phyloP scores from a whole-genome alignment of 1,140 invertebrate species.

The Heliconius eleuchia region DNA sequence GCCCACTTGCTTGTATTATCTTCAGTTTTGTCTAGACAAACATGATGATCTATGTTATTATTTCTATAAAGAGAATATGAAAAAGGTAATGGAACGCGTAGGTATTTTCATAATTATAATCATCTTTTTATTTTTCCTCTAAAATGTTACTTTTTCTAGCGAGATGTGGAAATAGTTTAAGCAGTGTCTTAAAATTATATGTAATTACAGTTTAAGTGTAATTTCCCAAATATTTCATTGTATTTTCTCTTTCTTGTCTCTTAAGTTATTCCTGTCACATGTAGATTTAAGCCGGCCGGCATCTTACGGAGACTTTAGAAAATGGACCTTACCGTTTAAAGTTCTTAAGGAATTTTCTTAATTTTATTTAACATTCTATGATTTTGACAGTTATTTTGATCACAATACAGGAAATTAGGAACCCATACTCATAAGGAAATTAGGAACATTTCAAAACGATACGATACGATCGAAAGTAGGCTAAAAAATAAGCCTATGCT shows the following conservation, averaged over 20 bases:
- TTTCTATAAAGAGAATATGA: neutral
- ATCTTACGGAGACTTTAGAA: neutral
- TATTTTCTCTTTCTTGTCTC: neutral
- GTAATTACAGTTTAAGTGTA: neutral
- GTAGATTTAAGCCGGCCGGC: neutral
- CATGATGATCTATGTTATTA: neutral
- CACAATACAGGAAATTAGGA: too few species aligned
- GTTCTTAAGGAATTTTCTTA: neutral
- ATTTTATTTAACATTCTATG: neutral
- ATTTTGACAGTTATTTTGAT: neutral
- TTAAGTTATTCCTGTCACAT: neutral
- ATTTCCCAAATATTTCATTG: neutral
- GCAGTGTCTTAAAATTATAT: neutral
- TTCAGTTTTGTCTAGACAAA: constrained; percentile 18
- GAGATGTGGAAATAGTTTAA: neutral
- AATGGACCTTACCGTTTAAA: neutral
- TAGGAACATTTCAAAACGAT: too few species aligned
- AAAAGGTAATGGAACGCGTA: constrained; percentile 14
- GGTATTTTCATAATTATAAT: neutral
- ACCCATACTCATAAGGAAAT: too few species aligned
- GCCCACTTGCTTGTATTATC: constrained; percentile 40
- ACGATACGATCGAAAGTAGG: too few species aligned
- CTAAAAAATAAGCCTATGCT: neutral
- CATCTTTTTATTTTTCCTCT: neutral
- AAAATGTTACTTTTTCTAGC: neutral